Evolutionary conservation across 2,888 invertebrate genomes (phyloP).

Genomic region (Polydrusus tereticollis): DNA sequence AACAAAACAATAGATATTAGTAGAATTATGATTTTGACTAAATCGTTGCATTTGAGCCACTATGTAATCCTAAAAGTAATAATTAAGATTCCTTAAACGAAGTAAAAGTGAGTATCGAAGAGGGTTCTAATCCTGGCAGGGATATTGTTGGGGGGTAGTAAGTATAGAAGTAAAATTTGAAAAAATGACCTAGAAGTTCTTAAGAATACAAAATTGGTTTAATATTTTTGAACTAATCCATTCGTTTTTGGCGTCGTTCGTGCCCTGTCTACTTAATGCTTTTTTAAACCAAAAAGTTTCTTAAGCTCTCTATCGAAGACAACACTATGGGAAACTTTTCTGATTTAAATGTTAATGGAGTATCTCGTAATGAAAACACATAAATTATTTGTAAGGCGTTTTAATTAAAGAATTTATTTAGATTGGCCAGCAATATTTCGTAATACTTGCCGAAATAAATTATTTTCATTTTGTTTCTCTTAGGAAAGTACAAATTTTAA

Average conservation of each 20-base stretch:
- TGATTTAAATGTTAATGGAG: constrained; percentile 45
- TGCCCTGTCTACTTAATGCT: neutral
- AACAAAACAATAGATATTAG: no score
- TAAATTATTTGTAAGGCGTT: constrained; percentile 39
- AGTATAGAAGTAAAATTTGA: neutral
- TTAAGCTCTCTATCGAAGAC: constrained; percentile 11
- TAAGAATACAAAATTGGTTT: no score
- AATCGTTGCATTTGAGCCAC: neutral
- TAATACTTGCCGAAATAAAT: constrained; percentile 29
- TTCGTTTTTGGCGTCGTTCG: no score
- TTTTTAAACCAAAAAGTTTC: neutral
- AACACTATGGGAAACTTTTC: constrained; percentile 35
- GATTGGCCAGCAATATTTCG: constrained; percentile 34
- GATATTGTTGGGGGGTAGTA: neutral
- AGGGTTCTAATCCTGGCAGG: neutral
- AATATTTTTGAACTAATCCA: no score
- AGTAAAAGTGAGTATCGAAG: neutral
- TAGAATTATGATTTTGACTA: no score
- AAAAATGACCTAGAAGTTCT: no score
- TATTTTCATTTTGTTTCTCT: constrained; percentile 25
- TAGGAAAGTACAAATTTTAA: constrained; percentile 6
- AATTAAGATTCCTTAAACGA: neutral
- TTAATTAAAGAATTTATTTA: constrained; percentile 41
- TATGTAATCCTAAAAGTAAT: neutral
- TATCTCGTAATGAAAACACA: constrained; percentile 41